Conservation (phyloP, 2,888 invertebrate species). For the Isoperla grammatica region DNA sequence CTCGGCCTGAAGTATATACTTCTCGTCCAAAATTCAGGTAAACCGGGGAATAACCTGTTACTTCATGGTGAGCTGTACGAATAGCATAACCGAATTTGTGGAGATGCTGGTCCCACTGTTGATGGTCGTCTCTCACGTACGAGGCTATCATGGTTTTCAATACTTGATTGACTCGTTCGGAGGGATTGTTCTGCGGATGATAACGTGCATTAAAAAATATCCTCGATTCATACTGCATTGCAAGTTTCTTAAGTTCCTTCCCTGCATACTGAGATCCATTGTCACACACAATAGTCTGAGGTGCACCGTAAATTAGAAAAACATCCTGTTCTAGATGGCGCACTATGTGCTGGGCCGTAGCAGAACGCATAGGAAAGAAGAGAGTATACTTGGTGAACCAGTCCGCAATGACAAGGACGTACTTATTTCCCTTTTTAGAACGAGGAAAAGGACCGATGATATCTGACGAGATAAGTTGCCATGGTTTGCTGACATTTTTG, state of each 20-base stretch:
- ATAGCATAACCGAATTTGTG: constrained; percentile 1
- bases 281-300: background rate
- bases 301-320: background rate
- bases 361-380: background rate
- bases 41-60: constrained; percentile 9
- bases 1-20: background rate
- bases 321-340: background rate
- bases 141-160: constrained; percentile 7
- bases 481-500: constrained; percentile 22
- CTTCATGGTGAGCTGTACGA: constrained; percentile 8
- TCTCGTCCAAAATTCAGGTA: constrained; percentile 14
- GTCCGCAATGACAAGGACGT: background rate
- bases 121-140: constrained; percentile 11
- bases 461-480: background rate
- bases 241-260: background rate
- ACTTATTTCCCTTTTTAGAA: background rate
- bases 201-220: constrained; percentile 2
- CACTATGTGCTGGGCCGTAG: background rate
- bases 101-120: constrained; percentile 8
- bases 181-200: constrained; percentile 17
- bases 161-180: constrained; percentile 12
- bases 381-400: background rate
- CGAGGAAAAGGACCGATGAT: background rate
- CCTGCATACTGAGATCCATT: constrained; percentile 1
- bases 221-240: background rate